Base-by-base conservation (phyloP, 2,113 vertebrate genomes). In the Hemiscyllium ocellatum region DNA sequence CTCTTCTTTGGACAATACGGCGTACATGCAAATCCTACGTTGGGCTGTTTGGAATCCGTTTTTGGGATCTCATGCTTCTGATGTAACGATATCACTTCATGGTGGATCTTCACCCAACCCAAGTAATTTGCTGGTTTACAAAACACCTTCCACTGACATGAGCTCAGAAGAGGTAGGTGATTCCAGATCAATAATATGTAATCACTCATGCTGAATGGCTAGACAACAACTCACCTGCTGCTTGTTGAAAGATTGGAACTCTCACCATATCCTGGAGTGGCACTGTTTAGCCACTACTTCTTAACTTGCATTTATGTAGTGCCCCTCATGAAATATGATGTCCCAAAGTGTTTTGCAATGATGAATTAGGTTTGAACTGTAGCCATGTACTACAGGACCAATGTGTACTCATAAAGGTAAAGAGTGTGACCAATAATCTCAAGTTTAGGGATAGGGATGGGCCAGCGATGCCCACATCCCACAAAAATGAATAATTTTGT, bases 21-120 rank as follows among this genome's bases (percentile, higher is more conserved):
- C 98, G 0, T 98, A 98, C 96, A 97, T 98, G 98, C 97, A 98
- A 96, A 97, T 97, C 19, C 96, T 99, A 19, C 98, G 99, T 93
- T 99, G 99, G 99, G 98, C 98, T 0, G 96, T 97, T 33, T 99
- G 98, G 98, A 98, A 96, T 96, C 98, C 98, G 0, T 96, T 95
- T 37, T 96, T 22, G 0, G 97, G 97, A 0, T 10, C 96, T 0
- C 4, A 86, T 0, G 93, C 96, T 3, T 97, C 97, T 0, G 97
- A 97, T 0, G 97, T 98, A 95, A 97, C 96, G 65, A 96, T 99
- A 69, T 97, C 98, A 26, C 97, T 99, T 96, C 98, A 97, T 10
- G 99, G 98, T 0, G 98, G 98, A 0, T 95, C 97, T 68, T 50
- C 13, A 96, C 97, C 96, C 1, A 98, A 98, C 96, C 99, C 99